Percentiles rank a stretch among this genome's conserved stretches.
phyloP scores from a whole-genome alignment of 2,888 invertebrate species.

The Liodrosophila aerea region DNA sequence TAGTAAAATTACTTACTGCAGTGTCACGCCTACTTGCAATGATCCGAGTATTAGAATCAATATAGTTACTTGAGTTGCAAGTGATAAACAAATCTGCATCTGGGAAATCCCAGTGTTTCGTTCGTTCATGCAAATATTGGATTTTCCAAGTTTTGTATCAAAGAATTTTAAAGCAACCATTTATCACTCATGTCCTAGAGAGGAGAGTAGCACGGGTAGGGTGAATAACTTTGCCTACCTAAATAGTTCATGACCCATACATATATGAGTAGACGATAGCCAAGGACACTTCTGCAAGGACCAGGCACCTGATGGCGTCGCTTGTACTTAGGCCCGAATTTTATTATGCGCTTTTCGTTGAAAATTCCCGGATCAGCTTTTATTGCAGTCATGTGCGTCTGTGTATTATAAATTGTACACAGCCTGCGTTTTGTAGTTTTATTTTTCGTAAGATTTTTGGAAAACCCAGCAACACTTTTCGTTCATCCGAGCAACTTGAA shows the following conservation, averaged over 20 bases:
- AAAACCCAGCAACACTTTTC: conserved; percentile 63
- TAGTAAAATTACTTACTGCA: too few relatives aligned
- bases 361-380: conserved; percentile 62
- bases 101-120: conserved; percentile 56
- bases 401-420: conserved; percentile 37
- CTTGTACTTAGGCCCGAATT: conserved; percentile 44
- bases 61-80: too few relatives aligned
- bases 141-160: conserved; percentile 72
- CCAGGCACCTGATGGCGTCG: conserved; percentile 49
- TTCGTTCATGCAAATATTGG: conserved; percentile 67
- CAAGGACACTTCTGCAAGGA: background rate
- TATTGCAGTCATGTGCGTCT: conserved; percentile 52
- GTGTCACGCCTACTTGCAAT: too few relatives aligned
- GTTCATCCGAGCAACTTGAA: conserved; percentile 39
- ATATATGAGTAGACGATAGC: conserved; percentile 18
- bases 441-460: conserved; percentile 76
- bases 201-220: background rate
- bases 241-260: conserved; percentile 44
- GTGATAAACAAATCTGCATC: conserved; percentile 8
- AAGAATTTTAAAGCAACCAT: conserved; percentile 62
- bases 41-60: too few relatives aligned
- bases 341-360: conserved; percentile 57
- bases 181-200: conserved; percentile 33
- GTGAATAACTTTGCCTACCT: conserved; percentile 54
- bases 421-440: conserved; percentile 8